Evolutionary conservation across 2,113 vertebrate species (phyloP).

Genomic region (Pelecanoides urinatrix): DNA sequence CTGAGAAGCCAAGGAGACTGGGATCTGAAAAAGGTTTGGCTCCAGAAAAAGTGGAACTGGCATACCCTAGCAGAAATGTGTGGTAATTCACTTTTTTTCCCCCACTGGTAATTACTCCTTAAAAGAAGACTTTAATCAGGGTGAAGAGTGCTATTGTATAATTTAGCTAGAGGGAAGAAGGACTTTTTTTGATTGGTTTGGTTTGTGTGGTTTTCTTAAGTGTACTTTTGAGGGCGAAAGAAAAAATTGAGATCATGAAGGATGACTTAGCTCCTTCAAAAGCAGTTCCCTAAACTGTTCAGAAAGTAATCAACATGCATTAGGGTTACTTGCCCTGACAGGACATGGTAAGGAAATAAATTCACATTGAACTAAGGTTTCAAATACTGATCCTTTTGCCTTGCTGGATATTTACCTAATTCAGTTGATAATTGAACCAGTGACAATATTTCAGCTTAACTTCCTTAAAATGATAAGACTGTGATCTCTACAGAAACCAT

Average conservation of each 20-base stretch:
- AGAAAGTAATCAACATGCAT: neutral
- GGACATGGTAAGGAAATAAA: neutral
- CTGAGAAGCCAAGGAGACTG: neutral
- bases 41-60: neutral
- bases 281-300: neutral
- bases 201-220: neutral
- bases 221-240: neutral
- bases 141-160: neutral
- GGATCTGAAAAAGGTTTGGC: neutral
- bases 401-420: neutral
- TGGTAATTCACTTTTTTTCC: neutral
- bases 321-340: neutral
- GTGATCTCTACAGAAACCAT: neutral
- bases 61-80: neutral
- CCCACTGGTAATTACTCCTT: neutral
- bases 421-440: neutral
- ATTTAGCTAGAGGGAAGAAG: neutral
- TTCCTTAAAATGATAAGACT: neutral
- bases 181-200: neutral
- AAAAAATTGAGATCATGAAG: neutral
- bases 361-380: neutral
- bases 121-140: neutral
- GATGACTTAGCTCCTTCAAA: neutral
- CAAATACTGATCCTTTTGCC: neutral
- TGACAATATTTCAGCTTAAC: neutral